Conservation (phyloP, 2,888 invertebrate species). For the Vesta saturnalis region DNA sequence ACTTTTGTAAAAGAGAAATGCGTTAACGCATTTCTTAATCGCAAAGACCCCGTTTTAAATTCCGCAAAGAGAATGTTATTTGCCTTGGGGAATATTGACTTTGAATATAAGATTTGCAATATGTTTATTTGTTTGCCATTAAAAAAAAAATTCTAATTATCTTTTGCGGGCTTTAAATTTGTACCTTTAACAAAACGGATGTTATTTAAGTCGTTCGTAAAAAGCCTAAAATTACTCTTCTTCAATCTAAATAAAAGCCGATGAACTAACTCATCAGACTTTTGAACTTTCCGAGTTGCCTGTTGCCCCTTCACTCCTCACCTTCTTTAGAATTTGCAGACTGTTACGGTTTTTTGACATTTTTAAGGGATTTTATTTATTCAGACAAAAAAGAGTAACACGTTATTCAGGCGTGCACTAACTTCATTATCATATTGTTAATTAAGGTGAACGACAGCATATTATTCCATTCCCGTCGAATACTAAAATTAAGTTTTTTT, state of each 20-base stretch:
- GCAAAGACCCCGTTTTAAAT: constrained; percentile 27
- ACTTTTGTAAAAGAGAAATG: constrained; percentile 27
- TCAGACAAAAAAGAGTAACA: not conserved
- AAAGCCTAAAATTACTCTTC: not conserved
- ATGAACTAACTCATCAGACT: not conserved
- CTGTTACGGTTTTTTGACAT: not conserved
- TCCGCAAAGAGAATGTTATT: constrained; percentile 32
- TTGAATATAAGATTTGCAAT: not conserved
- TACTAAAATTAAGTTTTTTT: too few species aligned
- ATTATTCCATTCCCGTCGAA: too few species aligned
- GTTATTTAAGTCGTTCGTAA: not conserved
- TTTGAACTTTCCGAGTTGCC: not conserved
- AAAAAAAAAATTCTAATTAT: not conserved
- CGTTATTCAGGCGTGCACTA: constrained; percentile 1
- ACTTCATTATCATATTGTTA: constrained; percentile 1
- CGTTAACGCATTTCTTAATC: constrained; percentile 32
- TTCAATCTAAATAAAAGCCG: not conserved
- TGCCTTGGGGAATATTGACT: not conserved
- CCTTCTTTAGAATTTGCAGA: not conserved
- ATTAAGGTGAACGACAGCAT: constrained; percentile 3
- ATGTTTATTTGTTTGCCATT: not conserved
- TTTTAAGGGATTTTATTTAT: not conserved
- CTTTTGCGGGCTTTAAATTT: not conserved
- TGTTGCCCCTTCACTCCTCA: not conserved
- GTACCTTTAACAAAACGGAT: too few species aligned